phyloP scores from a whole-genome alignment of 2,797 vertebrate species.

The Megaceryle alcyon region DNA sequence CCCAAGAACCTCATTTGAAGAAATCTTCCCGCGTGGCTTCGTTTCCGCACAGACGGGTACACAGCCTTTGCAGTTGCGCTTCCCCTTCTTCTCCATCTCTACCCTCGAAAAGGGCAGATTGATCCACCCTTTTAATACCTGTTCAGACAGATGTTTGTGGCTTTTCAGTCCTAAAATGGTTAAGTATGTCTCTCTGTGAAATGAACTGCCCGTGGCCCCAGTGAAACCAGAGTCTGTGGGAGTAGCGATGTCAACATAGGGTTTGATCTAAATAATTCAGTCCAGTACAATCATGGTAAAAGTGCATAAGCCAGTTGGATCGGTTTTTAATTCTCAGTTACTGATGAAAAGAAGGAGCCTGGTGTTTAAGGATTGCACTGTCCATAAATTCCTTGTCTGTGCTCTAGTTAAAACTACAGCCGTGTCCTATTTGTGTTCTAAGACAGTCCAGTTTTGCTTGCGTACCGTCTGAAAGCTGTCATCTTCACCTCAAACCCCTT shows the following conservation, averaged over 20 bases:
- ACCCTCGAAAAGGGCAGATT: not conserved
- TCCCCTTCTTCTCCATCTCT: not conserved
- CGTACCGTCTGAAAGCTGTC: not conserved
- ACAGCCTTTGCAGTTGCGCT: not conserved
- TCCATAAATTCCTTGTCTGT: not conserved
- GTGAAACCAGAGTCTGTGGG: conserved; percentile 43
- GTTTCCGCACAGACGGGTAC: not conserved
- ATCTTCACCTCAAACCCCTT: not conserved
- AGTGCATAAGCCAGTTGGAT: conserved; percentile 57
- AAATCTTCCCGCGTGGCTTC: not conserved
- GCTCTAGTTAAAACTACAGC: not conserved
- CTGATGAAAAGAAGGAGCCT: not conserved
- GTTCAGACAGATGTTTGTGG: fast-evolving
- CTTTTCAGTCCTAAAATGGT: not conserved
- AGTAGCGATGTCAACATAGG: conserved; percentile 48
- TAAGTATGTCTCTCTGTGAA: not conserved
- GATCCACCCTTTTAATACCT: not conserved
- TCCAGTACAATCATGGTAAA: not conserved
- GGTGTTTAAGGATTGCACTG: not conserved
- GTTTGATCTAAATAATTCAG: conserved; percentile 39
- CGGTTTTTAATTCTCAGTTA: conserved; percentile 21
- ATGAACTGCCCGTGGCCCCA: not conserved
- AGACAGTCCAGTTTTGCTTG: not conserved
- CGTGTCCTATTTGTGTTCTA: not conserved
- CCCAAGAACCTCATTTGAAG: not conserved